phyloP scores from a whole-genome alignment of 2,797 vertebrate genomes.

The Crotalus adamanteus region DNA sequence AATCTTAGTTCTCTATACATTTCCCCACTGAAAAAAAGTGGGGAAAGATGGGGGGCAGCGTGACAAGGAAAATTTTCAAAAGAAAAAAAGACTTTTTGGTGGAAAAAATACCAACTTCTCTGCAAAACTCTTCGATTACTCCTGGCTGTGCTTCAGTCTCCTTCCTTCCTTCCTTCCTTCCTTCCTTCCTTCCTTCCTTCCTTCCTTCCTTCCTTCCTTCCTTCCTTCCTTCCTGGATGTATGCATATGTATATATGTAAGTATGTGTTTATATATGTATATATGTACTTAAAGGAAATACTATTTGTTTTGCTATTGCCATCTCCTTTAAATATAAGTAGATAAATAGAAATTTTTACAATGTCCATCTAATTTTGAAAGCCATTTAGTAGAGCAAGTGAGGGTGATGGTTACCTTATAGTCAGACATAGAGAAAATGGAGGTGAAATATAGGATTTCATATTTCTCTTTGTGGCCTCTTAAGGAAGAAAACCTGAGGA shows the following conservation, averaged over 20 bases:
- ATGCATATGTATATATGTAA: too few species aligned
- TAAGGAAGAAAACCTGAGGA: too few species aligned
- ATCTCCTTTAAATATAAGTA: neutral
- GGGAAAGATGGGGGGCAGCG: neutral
- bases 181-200: too few species aligned
- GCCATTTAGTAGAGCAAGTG: neutral
- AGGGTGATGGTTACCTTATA: neutral
- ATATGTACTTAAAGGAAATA: neutral
- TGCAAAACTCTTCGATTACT: neutral
- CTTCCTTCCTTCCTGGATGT: neutral
- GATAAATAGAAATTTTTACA: neutral
- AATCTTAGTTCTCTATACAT: neutral
- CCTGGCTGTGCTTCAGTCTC: neutral
- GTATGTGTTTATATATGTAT: neutral
- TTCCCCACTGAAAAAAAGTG: neutral
- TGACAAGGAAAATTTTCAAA: neutral
- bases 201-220: neutral
- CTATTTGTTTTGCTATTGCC: neutral
- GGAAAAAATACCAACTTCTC: neutral
- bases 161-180: too few species aligned
- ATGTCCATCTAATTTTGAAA: neutral
- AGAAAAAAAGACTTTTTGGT: neutral
- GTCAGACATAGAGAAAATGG: neutral
- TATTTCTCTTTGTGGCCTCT: neutral
- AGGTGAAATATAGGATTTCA: neutral